These are phyloP conservation scores for Lepeophtheirus salmonis DNA, from an alignment of 1,140 invertebrate species.

Conservation along the genomic window DNA sequence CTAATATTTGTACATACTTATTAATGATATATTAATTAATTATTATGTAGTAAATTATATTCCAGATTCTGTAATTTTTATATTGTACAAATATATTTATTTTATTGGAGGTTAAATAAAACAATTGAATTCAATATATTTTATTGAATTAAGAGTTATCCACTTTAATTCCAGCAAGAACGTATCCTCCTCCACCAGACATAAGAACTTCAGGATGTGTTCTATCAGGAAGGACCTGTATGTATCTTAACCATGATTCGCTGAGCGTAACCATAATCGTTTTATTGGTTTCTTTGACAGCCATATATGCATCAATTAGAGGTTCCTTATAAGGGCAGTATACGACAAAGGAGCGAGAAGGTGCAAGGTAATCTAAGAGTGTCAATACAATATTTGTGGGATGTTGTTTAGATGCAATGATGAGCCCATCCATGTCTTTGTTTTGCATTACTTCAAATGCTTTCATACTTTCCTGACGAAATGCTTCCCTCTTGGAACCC, in stretches of 20 bases:
- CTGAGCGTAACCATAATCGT: conserved; percentile 53
- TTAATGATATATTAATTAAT: too few relatives aligned
- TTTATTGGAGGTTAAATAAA: too few relatives aligned
- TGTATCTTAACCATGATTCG: conserved; percentile 66
- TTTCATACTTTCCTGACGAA: conserved; percentile 3
- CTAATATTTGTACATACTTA: too few relatives aligned
- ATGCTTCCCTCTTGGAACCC: not conserved
- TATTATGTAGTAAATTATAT: too few relatives aligned
- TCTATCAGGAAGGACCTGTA: conserved; percentile 64
- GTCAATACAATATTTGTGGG: conserved; percentile 51
- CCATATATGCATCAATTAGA: conserved; percentile 53
- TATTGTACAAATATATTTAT: too few relatives aligned
- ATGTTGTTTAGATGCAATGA: conserved; percentile 62
- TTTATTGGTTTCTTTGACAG: conserved; percentile 43
- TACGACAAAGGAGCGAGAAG: conserved; percentile 61
- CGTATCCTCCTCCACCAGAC: conserved; percentile 46
- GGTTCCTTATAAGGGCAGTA: conserved; percentile 50
- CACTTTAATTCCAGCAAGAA: conserved; percentile 30
- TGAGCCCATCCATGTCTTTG: conserved; percentile 48
- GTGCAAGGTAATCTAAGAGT: conserved; percentile 50
- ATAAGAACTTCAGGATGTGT: conserved; percentile 65
- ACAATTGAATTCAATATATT: too few relatives aligned
- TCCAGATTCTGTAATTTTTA: too few relatives aligned
- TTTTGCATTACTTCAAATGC: conserved; percentile 7
- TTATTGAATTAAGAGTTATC: too few relatives aligned